Evolutionary conservation across 2,888 invertebrate genomes (phyloP), one percentile per base, ranked within the genome.

Genomic region (Doris montereyensis): DNA sequence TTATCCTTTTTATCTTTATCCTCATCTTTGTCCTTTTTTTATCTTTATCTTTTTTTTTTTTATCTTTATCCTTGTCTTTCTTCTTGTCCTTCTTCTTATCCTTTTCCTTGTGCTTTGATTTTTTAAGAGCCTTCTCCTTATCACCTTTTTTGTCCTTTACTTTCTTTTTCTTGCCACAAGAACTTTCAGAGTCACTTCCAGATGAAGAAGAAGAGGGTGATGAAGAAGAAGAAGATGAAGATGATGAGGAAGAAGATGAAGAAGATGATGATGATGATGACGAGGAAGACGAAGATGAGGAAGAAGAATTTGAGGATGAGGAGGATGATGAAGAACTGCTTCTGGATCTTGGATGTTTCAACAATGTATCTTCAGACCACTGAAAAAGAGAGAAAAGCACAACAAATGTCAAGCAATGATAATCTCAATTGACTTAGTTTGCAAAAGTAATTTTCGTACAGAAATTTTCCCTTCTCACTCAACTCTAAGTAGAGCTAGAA

Each of bases 41-140:
- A 26, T 67, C 30, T 34, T 74, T 26, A 35, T 26, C 34, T 72
- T 58, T 76, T 73, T 32, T 30, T n/a, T 17, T 32, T 62, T 32
- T 73, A 57, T 30, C 67, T 74, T 32, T 28, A 57, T 4, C 60
- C 62, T 13, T 74, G 74, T 70, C 52, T 62, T 30, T 24, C 68
- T 41, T 28, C 21, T 8, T 34, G 76, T 71, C 62, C 76, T 72
- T 62, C 78, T 72, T n/a, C 75, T 76, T 62, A 52, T 76, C 32
- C 28, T 10, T 65, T 76, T 73, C 28, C 76, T 76, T n/a, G 65
- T 41, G n/a, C 70, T 57, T 24, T 24, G 13, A 26, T 26, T 65
- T 65, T 35, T 65, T 57, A 41, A 35, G 71, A 58, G 24, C 68
- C 77, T 10, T 67, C 68, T 30, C 60, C 68, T 10, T 73, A 57